Base-by-base conservation (phyloP, 2,113 vertebrate genomes). In the Rafetus swinhoei region DNA sequence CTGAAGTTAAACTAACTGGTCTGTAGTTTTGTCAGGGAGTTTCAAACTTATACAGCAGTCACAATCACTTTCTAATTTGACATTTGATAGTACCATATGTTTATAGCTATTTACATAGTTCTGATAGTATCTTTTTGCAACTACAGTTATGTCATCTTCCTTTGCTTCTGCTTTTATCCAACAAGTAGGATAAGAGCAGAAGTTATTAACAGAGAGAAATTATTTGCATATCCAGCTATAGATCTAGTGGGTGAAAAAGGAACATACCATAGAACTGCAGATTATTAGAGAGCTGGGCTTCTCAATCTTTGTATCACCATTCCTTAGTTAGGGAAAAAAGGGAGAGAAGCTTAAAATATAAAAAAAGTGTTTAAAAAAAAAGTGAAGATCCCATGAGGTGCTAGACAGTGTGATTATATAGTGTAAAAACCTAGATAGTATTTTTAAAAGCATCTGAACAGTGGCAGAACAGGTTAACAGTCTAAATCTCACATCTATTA, bases 201-300 rank as follows among this genome's bases (percentile, higher is more conserved):
- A 9, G 3, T 27, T 52, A 79, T 29, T 32, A n/a, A 39, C n/a
- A 45, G 0, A 27, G 50, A 4, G 0, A 4, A 2, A 60, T 55
- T 1, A 69, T 82, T 92, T 89, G 3, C 3, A 21, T 89, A 57
- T 88, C 24, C 7, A 35, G 8, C 29, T 45, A 35, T 18, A 59
- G 59, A 85, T 85, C 54, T 19, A 29, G 52, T 57, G 83, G 4
- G 21, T 87, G 21, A 9, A n/a, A 5, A 62, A 0, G 0, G 57
- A 7, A 83, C 16, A 65, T 15, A 65, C 29, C 18, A 15, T 18
- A n/a, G n/a, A 65, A 62, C 52, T 87, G 54, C 24, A 88, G 35
- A 69, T 4, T 45, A n/a, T n/a, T 55, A 80, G 27, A 90, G 89
- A 95, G 91, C 27, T 24, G 32, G 13, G 35, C 74, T 89, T 95